Percentiles rank a stretch among this genome's conserved stretches.
These are phyloP conservation scores for Troides aeacus DNA, from an alignment of 2,888 invertebrate species.

Conservation along the genomic window DNA sequence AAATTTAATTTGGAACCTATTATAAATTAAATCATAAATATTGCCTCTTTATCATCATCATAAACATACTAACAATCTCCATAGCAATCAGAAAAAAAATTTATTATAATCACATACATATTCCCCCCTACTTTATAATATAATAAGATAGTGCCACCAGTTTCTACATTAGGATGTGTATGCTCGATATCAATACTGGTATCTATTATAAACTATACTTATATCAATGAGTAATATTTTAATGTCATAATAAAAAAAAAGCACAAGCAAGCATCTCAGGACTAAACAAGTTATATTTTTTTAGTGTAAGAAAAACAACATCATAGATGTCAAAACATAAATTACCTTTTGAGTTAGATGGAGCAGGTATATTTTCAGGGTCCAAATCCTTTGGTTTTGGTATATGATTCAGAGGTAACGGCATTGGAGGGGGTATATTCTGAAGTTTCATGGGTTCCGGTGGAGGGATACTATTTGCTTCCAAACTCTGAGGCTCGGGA, in stretches of 20 bases:
- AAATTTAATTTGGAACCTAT: too few species aligned
- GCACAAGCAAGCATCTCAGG: background rate
- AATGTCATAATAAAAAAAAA: background rate
- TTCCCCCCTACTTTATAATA: too few species aligned
- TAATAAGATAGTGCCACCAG: too few species aligned
- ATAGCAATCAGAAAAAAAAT: too few species aligned
- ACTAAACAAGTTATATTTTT: background rate
- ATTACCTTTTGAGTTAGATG: constrained; percentile 60
- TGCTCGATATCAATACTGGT: too few species aligned
- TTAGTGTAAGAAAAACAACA: background rate
- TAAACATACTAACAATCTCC: too few species aligned
- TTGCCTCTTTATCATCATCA: too few species aligned
- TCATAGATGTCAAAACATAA: background rate
- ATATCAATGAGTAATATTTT: background rate
- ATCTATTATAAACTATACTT: background rate
- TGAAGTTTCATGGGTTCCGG: constrained; percentile 80
- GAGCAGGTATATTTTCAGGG: constrained; percentile 77
- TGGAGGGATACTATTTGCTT: constrained; percentile 45
- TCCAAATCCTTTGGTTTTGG: constrained; percentile 82
- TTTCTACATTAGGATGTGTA: too few species aligned
- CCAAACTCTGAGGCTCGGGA: constrained; percentile 48
- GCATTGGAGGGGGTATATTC: constrained; percentile 82
- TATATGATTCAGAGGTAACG: constrained; percentile 80
- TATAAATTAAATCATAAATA: too few species aligned
- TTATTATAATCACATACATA: too few species aligned